Evolutionary conservation across 1,140 invertebrate species (phyloP).

Genomic region (Drosophila truncata): DNA sequence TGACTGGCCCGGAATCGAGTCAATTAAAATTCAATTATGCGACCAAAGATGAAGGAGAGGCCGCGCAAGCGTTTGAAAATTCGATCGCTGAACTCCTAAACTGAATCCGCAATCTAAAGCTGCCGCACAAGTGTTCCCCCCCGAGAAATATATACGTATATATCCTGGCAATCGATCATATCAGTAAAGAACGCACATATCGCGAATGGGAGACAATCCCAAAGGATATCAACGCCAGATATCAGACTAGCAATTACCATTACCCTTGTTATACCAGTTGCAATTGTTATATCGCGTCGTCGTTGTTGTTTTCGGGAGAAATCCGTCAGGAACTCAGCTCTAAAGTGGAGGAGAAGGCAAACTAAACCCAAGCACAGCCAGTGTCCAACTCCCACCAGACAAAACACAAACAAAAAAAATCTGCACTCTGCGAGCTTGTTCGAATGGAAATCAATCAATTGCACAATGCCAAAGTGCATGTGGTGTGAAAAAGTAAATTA

Average conservation of each 20-base stretch:
- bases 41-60: constrained; percentile 72
- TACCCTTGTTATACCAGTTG: constrained; percentile 27
- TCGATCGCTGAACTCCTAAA: constrained; percentile 60
- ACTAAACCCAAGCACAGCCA: constrained; percentile 30
- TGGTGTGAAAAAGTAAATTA: constrained; percentile 74
- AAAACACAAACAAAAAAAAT: constrained; percentile 3
- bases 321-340: neutral
- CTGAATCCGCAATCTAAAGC: constrained; percentile 22
- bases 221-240: constrained; percentile 21
- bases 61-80: constrained; percentile 80
- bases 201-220: constrained; percentile 6
- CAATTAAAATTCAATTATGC: constrained; percentile 83
- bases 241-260: constrained; percentile 35
- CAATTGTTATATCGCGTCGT: constrained; percentile 20
- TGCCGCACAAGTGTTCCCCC: constrained; percentile 36
- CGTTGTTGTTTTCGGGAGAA: constrained; percentile 10
- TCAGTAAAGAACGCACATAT: constrained; percentile 34
- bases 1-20: constrained; percentile 50
- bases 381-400: constrained; percentile 17
- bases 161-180: constrained; percentile 48
- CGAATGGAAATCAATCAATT: constrained; percentile 75
- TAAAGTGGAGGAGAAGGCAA: constrained; percentile 14
- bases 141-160: constrained; percentile 11
- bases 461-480: constrained; percentile 61
- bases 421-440: constrained; percentile 37